Conservation (phyloP, 2,113 vertebrate species). For the Cheirogaleus medius region DNA sequence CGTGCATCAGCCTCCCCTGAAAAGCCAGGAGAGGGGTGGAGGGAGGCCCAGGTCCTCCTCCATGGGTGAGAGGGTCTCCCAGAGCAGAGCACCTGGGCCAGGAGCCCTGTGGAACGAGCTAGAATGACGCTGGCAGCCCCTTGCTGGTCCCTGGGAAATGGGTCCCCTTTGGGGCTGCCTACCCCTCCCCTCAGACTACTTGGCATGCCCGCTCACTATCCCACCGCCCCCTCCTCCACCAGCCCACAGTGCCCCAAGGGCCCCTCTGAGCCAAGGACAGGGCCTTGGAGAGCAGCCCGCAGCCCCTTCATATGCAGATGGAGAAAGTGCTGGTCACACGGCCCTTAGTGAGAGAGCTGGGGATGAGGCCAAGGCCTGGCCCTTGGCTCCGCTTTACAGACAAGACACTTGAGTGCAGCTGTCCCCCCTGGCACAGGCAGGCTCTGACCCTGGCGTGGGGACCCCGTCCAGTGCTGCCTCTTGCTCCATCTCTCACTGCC, state of each 20-base stretch:
- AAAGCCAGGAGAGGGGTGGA: background rate
- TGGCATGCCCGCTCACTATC: background rate
- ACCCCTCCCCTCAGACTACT: too few species aligned
- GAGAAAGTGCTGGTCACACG: background rate
- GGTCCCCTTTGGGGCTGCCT: background rate
- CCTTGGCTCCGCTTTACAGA: background rate
- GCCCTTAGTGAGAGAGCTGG: background rate
- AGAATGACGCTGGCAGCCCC: background rate
- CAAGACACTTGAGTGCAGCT: background rate
- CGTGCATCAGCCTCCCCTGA: background rate
- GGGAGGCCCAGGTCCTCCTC: background rate
- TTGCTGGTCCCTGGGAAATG: background rate
- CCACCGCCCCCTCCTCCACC: background rate
- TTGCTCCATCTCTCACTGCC: background rate
- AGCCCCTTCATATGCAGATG: background rate
- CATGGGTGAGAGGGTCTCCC: background rate
- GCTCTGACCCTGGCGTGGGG: background rate
- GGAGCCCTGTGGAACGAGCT: constrained; percentile 60
- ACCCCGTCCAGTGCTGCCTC: too few species aligned
- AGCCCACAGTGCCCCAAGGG: background rate
- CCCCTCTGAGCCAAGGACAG: background rate
- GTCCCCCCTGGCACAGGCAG: background rate
- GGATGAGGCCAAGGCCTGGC: background rate
- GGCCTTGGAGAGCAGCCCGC: background rate
- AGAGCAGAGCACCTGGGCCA: background rate